Evolutionary conservation across 2,797 vertebrate species (phyloP), one percentile per base, ranked within the genome.

Genomic region (Thamnophis elegans): DNA sequence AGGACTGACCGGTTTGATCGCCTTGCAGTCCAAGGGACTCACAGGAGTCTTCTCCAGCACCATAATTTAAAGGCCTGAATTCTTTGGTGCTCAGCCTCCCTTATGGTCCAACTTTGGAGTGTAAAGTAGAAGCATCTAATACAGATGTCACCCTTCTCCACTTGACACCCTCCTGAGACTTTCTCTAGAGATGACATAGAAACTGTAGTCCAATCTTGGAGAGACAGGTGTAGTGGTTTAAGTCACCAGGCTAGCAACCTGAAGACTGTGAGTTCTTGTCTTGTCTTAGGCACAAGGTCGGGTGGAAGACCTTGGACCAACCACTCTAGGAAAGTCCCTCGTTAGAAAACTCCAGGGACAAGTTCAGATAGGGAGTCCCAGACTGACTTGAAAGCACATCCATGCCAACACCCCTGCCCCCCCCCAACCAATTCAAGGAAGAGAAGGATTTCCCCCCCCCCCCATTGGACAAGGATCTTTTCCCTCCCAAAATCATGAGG

Each of bases 321-420:
- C n/a, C 65, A n/a, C 62, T 65, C 28, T 65, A 26, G 59, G 59
- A 26, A 60, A 60, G 11, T 4, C 10, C 65, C 13, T 68, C 68
- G 62, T 32, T 32, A 68, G 65, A 68, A 68, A 68, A 16, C 13
- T 32, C 65, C 65, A 68, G 65, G 28, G 28, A 7, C n/a, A 16
- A 6, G 13, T 68, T 32, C 65, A 32, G n/a, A 14, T 16, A 32
- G 32, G 65, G n/a, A 68, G 28, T 68, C 62, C 14, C 12, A n/a
- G 28, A 14, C 4, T 68, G n/a, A 68, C n/a, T 16, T 7, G 65
- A 68, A 68, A 10, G 14, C 2, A 68, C 2, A 0, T 62, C 18
- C 7, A 25, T 28, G 25, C 3, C 0, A 3, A 4, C 1, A 0
- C 26, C 3, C 56, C 22, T 62, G 26, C 11, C 0, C 60, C 60